phyloP scores from a whole-genome alignment of 2,113 vertebrate species.

The Herpailurus yagouaroundi region DNA sequence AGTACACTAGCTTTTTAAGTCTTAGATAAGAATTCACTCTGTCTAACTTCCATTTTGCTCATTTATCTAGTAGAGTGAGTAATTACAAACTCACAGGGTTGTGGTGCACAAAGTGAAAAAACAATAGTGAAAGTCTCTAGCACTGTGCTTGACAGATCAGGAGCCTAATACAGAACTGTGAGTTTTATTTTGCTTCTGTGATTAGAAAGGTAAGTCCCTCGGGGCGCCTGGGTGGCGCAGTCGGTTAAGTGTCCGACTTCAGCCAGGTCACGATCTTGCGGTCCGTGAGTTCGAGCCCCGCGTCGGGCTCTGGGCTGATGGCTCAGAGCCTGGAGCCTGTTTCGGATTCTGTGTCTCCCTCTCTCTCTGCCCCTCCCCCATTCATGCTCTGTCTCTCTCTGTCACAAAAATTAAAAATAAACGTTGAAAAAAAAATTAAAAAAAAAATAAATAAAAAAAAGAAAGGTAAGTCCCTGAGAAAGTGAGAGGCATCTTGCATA shows the following conservation, averaged over 20 bases:
- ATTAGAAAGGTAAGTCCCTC: not conserved
- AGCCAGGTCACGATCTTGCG: no score
- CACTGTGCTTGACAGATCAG: not conserved
- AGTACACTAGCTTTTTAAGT: not conserved
- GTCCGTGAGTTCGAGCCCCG: no score
- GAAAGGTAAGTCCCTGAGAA: not conserved
- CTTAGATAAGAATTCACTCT: not conserved
- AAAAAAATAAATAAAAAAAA: no score
- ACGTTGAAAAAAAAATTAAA: no score
- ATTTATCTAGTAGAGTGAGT: not conserved
- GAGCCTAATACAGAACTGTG: not conserved
- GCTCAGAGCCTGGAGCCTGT: no score
- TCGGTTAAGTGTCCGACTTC: no score
- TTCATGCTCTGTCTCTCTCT: no score
- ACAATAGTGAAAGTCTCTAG: not conserved
- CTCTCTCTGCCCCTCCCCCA: no score
- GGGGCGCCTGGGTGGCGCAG: no score
- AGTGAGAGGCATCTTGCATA: not conserved
- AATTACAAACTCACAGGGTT: not conserved
- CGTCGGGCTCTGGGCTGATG: no score
- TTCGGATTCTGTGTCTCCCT: no score
- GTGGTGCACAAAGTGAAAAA: not conserved
- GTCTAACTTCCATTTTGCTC: not conserved
- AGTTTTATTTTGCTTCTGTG: not conserved
- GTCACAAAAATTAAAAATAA: no score